These are phyloP conservation scores for Pherbina coryleti DNA, from an alignment of 2,888 invertebrate species.

Conservation along the genomic window DNA sequence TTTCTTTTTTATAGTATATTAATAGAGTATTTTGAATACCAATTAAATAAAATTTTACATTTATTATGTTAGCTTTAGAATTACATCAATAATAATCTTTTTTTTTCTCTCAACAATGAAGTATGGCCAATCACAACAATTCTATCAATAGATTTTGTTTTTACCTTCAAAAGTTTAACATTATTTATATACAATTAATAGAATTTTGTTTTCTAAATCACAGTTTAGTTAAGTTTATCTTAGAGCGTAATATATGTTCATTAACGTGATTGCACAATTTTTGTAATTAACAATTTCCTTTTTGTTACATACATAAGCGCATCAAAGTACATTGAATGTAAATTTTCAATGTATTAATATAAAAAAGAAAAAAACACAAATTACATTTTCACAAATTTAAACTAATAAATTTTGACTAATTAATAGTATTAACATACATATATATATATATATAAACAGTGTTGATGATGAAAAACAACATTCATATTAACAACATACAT, in stretches of 20 bases:
- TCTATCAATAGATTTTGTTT: slow-evolving; percentile 5
- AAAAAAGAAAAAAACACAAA: background rate
- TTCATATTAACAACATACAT: background rate
- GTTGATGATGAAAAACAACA: no score
- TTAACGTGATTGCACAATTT: slow-evolving; percentile 16
- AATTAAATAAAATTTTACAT: no score
- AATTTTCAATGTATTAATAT: background rate
- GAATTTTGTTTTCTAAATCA: slow-evolving; percentile 18
- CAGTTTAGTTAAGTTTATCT: slow-evolving; percentile 28
- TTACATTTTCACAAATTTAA: background rate
- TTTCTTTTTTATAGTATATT: no score
- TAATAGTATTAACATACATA: background rate
- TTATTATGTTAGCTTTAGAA: no score
- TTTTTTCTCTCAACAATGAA: slow-evolving; percentile 6
- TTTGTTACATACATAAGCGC: background rate
- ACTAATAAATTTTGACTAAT: background rate
- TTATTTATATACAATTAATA: background rate
- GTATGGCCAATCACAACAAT: slow-evolving; percentile 14
- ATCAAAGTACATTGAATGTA: slow-evolving; percentile 13
- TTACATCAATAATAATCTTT: no score
- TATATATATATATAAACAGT: no score
- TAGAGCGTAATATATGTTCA: background rate
- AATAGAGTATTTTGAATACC: no score
- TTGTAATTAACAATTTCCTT: slow-evolving; percentile 5
- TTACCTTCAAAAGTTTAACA: background rate